These are phyloP conservation scores for Vulpes ferrilata DNA, from an alignment of 2,113 vertebrate species.

Conservation along the genomic window DNA sequence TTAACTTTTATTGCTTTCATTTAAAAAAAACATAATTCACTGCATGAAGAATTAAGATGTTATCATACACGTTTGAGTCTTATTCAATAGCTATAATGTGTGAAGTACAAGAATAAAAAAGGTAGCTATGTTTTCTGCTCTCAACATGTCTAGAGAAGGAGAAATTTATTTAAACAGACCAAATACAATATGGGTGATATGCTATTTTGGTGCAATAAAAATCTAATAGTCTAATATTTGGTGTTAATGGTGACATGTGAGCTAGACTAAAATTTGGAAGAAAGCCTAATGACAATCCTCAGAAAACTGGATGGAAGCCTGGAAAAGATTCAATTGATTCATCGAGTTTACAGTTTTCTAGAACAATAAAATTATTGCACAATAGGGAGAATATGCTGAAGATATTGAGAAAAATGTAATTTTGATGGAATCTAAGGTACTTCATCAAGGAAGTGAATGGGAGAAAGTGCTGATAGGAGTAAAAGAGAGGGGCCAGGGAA, in stretches of 20 bases:
- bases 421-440: not conserved
- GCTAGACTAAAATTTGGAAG: not conserved
- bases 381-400: not conserved
- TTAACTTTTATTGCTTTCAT: not conserved
- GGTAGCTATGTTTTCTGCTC: not conserved
- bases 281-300: not conserved
- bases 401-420: not conserved
- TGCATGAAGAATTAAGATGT: not conserved
- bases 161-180: not conserved
- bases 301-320: not conserved
- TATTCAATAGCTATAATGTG: not conserved
- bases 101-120: not conserved
- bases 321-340: not conserved
- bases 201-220: slow-evolving; percentile 6
- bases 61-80: not conserved
- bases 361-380: slow-evolving; percentile 2
- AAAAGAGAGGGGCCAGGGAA: not conserved
- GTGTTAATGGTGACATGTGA: not conserved
- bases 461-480: not conserved
- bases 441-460: not conserved
- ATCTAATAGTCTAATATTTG: not conserved
- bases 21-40: not conserved
- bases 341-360: not conserved
- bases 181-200: not conserved
- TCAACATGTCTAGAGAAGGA: not conserved